A percentile compares a stretch with the other conserved stretches of the same genome.
Conservation (phyloP, 2,888 invertebrate genomes). For the Crematogaster levior region DNA sequence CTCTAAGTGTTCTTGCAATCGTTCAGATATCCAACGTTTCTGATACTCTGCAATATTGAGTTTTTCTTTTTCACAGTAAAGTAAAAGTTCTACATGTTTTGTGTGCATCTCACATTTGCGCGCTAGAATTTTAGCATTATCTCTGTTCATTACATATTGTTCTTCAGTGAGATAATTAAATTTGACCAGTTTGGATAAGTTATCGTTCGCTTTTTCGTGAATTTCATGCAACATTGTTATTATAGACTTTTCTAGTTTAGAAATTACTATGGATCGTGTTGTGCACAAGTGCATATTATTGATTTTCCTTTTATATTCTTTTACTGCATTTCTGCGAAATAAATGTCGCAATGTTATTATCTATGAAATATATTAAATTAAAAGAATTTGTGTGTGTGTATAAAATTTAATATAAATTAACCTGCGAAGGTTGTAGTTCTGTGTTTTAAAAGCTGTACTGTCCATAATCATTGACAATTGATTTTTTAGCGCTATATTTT, state of each 20-base stretch:
- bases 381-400: too few relatives aligned
- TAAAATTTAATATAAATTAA: too few relatives aligned
- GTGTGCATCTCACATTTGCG: conserved; percentile 12
- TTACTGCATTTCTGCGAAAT: conserved; percentile 36
- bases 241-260: conserved; percentile 70
- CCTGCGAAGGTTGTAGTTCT: conserved; percentile 57
- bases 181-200: conserved; percentile 45
- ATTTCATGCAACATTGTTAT: conserved; percentile 63
- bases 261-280: conserved; percentile 58
- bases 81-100: conserved; percentile 67
- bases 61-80: conserved; percentile 72
- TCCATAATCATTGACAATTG: conserved; percentile 69
- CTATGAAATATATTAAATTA: neutral
- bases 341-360: neutral
- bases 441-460: conserved; percentile 54
- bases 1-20: conserved; percentile 65
- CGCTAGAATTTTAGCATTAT: conserved; percentile 9
- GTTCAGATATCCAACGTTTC: conserved; percentile 55
- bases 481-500: conserved; percentile 78
- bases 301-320: conserved; percentile 40
- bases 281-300: conserved; percentile 2
- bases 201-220: conserved; percentile 43
- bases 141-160: conserved; percentile 19
- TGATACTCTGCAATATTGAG: conserved; percentile 59
- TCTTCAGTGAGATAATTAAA: conserved; percentile 43